phyloP scores from a whole-genome alignment of 2,888 invertebrate genomes.

The Drosophila mercatorum region DNA sequence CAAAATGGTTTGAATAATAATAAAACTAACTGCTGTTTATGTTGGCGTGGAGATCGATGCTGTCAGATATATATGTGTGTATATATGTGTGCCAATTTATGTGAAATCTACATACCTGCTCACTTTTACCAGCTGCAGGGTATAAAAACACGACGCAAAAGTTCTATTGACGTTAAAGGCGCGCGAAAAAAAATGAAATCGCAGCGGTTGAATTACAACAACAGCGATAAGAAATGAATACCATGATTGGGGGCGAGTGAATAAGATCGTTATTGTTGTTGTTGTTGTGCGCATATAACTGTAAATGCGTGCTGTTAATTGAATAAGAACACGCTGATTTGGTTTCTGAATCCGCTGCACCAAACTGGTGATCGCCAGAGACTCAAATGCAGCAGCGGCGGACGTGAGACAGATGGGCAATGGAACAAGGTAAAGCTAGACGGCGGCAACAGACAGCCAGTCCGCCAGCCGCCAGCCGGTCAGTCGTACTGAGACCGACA shows the following conservation, averaged over 20 bases:
- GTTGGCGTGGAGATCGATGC: neutral
- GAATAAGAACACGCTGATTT: slow-evolving; percentile 42
- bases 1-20: neutral
- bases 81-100: too few relatives aligned
- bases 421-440: slow-evolving; percentile 1
- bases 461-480: slow-evolving; percentile 17
- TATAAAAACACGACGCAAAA: slow-evolving; percentile 51
- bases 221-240: slow-evolving; percentile 23
- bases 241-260: slow-evolving; percentile 14
- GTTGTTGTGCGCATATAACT: slow-evolving; percentile 4
- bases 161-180: slow-evolving; percentile 48
- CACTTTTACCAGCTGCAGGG: neutral
- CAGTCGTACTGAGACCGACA: slow-evolving; percentile 3
- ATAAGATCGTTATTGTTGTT: slow-evolving; percentile 2
- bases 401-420: neutral
- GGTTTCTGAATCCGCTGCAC: slow-evolving; percentile 19
- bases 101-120: neutral
- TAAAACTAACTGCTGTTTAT: neutral
- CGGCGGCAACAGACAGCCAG: slow-evolving; percentile 24
- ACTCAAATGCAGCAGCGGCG: neutral
- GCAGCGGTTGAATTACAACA: slow-evolving; percentile 7
- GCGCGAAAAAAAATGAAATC: slow-evolving; percentile 10
- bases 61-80: too few relatives aligned
- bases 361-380: slow-evolving; percentile 13
- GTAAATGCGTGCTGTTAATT: slow-evolving; percentile 40